A percentile compares a stretch with the other conserved stretches of the same genome.
These are phyloP conservation scores for Campaea margaritaria DNA, from an alignment of 2,888 invertebrate genomes.

Conservation along the genomic window DNA sequence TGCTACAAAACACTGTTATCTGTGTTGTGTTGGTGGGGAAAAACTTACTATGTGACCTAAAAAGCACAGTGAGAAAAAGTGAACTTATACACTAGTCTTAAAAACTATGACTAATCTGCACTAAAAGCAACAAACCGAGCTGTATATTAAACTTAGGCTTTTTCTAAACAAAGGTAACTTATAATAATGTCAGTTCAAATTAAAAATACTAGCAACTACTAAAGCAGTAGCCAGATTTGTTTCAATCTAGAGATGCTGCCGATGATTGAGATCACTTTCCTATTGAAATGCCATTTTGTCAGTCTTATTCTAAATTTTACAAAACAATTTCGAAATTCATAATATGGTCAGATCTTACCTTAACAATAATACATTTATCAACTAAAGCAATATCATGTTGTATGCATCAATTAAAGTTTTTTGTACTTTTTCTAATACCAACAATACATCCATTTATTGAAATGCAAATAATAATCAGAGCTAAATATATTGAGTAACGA, in stretches of 20 bases:
- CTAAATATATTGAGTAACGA: conserved; percentile 1
- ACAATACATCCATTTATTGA: conserved; percentile 1
- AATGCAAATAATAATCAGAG: conserved; percentile 22
- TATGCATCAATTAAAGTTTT: conserved; percentile 8
- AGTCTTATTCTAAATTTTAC: conserved; percentile 44
- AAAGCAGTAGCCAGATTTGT: neutral
- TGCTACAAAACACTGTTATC: conserved; percentile 30
- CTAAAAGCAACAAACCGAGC: conserved; percentile 28
- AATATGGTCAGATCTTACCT: conserved; percentile 9
- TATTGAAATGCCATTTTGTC: conserved; percentile 39
- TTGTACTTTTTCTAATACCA: conserved; percentile 28
- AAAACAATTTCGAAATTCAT: conserved; percentile 33
- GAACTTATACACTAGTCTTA: conserved; percentile 36
- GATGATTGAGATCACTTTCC: conserved; percentile 46
- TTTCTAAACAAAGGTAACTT: conserved; percentile 49
- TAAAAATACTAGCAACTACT: conserved; percentile 2
- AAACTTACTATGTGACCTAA: conserved; percentile 34
- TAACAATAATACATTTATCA: conserved; percentile 23
- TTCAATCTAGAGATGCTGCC: conserved; percentile 25
- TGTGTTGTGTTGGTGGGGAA: conserved; percentile 32
- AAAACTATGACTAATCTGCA: conserved; percentile 38
- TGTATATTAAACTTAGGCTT: conserved; percentile 34
- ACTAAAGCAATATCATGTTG: conserved; percentile 14
- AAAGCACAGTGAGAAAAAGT: conserved; percentile 35
- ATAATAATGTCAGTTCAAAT: conserved; percentile 20